Conservation (phyloP, 2,113 vertebrate genomes). For the Mystacornis crossleyi region DNA sequence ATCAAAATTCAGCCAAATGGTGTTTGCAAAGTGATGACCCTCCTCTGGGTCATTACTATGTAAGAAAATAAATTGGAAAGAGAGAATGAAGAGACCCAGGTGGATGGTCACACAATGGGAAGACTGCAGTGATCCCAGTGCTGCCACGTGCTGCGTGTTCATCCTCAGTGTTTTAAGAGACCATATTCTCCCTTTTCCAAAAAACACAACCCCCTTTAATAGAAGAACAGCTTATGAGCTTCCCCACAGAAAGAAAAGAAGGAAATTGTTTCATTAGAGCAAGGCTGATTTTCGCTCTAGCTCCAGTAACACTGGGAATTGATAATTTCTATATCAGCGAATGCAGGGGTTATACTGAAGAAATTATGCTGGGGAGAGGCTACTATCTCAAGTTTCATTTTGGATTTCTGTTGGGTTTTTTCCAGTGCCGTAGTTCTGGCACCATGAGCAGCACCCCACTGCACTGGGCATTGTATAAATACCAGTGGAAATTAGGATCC, state of each 20-base stretch:
- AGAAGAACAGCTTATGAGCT: not conserved
- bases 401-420: not conserved
- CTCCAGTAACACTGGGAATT: not conserved
- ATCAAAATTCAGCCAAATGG: constrained; percentile 64
- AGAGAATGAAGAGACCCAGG: constrained; percentile 9
- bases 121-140: not conserved
- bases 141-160: not conserved
- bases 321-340: not conserved
- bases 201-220: not conserved
- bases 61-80: constrained; percentile 50
- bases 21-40: constrained; percentile 1
- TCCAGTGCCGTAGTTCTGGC: not conserved
- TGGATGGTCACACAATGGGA: constrained; percentile 11
- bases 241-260: not conserved
- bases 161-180: not conserved
- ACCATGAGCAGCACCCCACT: not conserved
- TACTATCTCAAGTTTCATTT: not conserved
- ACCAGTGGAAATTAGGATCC: not conserved
- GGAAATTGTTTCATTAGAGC: not conserved
- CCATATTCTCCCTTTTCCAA: not conserved
- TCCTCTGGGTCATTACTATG: constrained; percentile 64
- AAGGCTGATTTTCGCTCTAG: not conserved
- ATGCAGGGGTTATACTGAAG: not conserved
- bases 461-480: not conserved
- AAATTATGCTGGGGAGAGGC: not conserved